These are phyloP conservation scores for Meandrusa payeni DNA, from an alignment of 2,888 invertebrate genomes.

Conservation along the genomic window DNA sequence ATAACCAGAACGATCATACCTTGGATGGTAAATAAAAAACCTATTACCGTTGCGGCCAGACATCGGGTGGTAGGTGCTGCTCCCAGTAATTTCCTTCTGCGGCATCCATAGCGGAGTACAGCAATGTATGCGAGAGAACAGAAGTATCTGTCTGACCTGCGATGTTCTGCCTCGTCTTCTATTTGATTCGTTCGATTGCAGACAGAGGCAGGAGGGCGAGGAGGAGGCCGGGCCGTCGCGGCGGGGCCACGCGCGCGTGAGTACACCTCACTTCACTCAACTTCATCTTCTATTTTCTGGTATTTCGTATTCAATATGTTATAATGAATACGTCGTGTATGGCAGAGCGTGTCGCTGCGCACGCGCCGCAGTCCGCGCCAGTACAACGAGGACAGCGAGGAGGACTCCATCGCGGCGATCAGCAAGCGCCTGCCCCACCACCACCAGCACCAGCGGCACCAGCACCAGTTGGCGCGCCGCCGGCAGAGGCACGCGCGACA, in stretches of 20 bases:
- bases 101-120: too few relatives aligned
- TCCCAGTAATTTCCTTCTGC: too few relatives aligned
- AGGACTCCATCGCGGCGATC: constrained; percentile 70
- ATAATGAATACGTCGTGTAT: background rate
- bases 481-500: constrained; percentile 26
- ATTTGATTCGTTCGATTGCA: constrained; percentile 4
- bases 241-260: constrained; percentile 31
- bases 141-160: too few relatives aligned
- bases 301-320: too few relatives aligned
- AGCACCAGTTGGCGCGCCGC: constrained; percentile 32
- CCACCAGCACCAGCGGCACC: constrained; percentile 34
- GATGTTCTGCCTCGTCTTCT: too few relatives aligned
- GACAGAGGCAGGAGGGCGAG: constrained; percentile 32
- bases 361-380: constrained; percentile 67
- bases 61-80: too few relatives aligned
- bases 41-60: too few relatives aligned
- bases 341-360: constrained; percentile 47
- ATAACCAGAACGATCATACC: too few relatives aligned
- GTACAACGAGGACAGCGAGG: constrained; percentile 83
- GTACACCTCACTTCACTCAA: constrained; percentile 19
- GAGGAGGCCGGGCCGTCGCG: constrained; percentile 32
- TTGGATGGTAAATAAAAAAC: too few relatives aligned
- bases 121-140: too few relatives aligned
- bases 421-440: constrained; percentile 61
- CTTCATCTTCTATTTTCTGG: too few relatives aligned